phyloP scores from a whole-genome alignment of 1,140 invertebrate species.

The Araneus ventricosus region DNA sequence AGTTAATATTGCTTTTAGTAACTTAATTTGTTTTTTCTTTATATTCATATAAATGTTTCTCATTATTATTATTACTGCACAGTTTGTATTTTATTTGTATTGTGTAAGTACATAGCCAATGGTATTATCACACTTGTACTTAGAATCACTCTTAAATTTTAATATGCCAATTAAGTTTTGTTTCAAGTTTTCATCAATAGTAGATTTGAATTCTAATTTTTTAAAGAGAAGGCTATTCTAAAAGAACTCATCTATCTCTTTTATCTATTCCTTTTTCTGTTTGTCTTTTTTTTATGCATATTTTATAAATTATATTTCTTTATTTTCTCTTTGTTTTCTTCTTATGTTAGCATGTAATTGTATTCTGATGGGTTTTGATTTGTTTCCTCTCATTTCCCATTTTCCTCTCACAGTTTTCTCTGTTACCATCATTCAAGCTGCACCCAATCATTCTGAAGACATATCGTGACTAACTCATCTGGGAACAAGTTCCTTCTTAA shows the following conservation, averaged over 20 bases:
- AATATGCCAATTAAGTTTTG: too few species aligned
- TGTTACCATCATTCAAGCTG: slow-evolving; percentile 74
- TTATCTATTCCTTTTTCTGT: neutral
- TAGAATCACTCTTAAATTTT: too few species aligned
- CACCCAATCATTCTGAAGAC: slow-evolving; percentile 86
- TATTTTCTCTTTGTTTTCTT: slow-evolving; percentile 47
- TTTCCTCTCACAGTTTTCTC: slow-evolving; percentile 72
- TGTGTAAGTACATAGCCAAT: too few species aligned
- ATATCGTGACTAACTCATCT: slow-evolving; percentile 89
- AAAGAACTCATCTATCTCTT: neutral
- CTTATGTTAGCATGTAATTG: slow-evolving; percentile 71
- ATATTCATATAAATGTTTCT: neutral
- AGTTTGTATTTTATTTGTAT: neutral
- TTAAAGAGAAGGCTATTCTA: neutral
- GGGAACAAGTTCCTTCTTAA: slow-evolving; percentile 77
- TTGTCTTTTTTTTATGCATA: neutral
- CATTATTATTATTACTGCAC: neutral
- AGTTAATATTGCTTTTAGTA: too few species aligned
- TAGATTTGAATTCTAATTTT: neutral
- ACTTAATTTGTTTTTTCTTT: too few species aligned
- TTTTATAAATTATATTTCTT: neutral
- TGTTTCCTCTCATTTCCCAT: slow-evolving; percentile 68
- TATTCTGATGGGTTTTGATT: slow-evolving; percentile 67
- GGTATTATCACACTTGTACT: too few species aligned
- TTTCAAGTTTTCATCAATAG: neutral